Conservation (phyloP, 1,140 invertebrate genomes). For the Conus betulinus region DNA sequence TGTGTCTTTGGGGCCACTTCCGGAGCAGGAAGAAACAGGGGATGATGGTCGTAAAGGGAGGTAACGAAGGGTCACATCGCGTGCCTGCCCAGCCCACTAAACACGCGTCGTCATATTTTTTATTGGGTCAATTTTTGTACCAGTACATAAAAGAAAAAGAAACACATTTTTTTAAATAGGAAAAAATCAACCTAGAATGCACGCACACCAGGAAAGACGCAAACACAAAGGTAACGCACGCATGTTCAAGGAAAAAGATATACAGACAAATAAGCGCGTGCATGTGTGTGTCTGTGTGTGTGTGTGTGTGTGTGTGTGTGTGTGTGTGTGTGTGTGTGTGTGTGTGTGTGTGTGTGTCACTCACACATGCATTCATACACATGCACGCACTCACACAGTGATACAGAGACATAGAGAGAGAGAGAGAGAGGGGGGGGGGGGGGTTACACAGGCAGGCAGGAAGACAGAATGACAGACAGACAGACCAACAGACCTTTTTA, state of each 20-base stretch:
- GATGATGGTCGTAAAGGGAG: neutral
- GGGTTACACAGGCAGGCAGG: too few species aligned
- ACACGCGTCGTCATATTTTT: neutral
- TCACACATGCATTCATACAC: slow-evolving; percentile 13
- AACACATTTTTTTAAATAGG: too few species aligned
- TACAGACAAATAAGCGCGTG: neutral
- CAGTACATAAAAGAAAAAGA: neutral
- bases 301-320: neutral
- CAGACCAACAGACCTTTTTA: too few species aligned
- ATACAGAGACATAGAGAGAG: too few species aligned
- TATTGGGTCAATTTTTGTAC: too few species aligned
- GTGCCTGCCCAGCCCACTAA: neutral
- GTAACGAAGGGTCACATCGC: neutral
- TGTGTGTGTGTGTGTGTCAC: neutral
- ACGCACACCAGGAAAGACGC: too few species aligned
- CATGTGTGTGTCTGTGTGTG: neutral
- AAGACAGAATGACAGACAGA: too few species aligned
- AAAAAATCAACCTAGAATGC: too few species aligned
- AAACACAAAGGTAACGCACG: too few species aligned
- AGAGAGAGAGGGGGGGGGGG: too few species aligned
- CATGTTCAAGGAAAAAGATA: neutral
- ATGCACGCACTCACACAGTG: neutral
- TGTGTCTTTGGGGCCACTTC: neutral
- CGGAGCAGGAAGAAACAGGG: neutral
- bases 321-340: neutral